Evolutionary conservation across 2,113 vertebrate genomes (phyloP).

Genomic region (Austrofundulus limnaeus): DNA sequence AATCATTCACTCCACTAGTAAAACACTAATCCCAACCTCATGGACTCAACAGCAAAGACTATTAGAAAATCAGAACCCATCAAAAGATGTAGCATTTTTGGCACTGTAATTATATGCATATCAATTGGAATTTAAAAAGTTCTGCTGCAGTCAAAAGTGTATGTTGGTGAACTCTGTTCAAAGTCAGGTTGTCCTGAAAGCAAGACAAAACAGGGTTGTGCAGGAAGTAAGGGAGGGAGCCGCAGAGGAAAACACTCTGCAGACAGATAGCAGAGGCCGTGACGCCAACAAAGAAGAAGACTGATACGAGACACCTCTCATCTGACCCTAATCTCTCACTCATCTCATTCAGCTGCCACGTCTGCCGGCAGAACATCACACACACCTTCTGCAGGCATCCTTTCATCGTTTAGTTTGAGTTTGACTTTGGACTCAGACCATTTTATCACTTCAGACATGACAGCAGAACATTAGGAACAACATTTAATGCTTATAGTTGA

Average conservation of each 20-base stretch:
- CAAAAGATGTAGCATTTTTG: not conserved
- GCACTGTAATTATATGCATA: not conserved
- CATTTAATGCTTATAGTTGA: not conserved
- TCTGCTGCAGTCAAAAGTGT: conserved; percentile 4
- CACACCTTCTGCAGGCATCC: conserved; percentile 1
- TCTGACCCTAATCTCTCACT: conserved; percentile 59
- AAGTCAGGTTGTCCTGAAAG: conserved; percentile 54
- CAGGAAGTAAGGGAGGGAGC: conserved; percentile 3
- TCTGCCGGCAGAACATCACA: conserved; percentile 14
- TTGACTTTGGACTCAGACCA: not conserved
- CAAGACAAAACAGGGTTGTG: conserved; percentile 57
- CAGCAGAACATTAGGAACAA: not conserved
- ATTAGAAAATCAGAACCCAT: not conserved
- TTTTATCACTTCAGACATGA: not conserved
- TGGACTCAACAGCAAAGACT: too few relatives aligned
- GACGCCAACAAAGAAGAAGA: conserved; percentile 47
- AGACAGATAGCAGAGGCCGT: conserved; percentile 47
- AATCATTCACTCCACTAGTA: conserved; percentile 4
- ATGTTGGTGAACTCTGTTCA: conserved; percentile 36
- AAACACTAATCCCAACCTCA: too few relatives aligned
- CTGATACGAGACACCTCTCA: conserved; percentile 48
- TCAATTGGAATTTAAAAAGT: not conserved
- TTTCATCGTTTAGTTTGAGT: conserved; percentile 2
- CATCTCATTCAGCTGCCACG: conserved; percentile 16
- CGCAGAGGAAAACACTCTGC: conserved; percentile 43